Evolutionary conservation across 1,140 invertebrate species (phyloP), one percentile per base, ranked within the genome.

Genomic region (Watersipora subatra): DNA sequence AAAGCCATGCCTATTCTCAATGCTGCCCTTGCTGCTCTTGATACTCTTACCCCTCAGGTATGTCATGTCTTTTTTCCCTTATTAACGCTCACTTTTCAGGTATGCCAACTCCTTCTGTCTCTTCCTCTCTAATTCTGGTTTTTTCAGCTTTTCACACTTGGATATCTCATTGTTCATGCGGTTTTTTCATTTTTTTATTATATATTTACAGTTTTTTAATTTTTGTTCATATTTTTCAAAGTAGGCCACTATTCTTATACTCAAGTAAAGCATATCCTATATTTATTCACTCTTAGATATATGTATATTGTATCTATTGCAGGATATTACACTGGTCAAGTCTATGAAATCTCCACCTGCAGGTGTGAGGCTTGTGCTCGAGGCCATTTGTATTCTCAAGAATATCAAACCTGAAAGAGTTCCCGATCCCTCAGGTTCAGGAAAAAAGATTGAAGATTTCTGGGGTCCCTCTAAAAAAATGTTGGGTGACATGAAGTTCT

Each of bases 401-500:
- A 58, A 68, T 1, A 71, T 80, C 64, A 80, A 80, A 67, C 76
- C 80, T 19, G 80, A 81, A 25, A 67, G 75, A 57, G 65, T 80
- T 2, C 74, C 74, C 20, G 80, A 81, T 70, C 77, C 79, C 3
- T 70, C 70, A 27, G 78, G 78, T 26, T 73, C 73, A 17, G 80
- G 80, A 3, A 80, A 79, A 68, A 81, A 80, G 71, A 79, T 80
- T 65, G 80, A 81, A 61, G 80, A 81, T 56, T 81, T 68, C 73
- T 81, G 80, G 80, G 74, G 73, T 2, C 77, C 78, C 26, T 75
- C 79, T 7, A 78, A 80, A 71, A 77, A 73, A 69, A 71, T 81
- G 67, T 70, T 81, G 20, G 76, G 79, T 58, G 79, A 81, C 68
- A 80, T 80, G 76, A 80, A 80, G 67, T 81, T 81, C 68, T 68